These are phyloP conservation scores for Passer montanus DNA, from an alignment of 2,113 vertebrate genomes.

Conservation along the genomic window DNA sequence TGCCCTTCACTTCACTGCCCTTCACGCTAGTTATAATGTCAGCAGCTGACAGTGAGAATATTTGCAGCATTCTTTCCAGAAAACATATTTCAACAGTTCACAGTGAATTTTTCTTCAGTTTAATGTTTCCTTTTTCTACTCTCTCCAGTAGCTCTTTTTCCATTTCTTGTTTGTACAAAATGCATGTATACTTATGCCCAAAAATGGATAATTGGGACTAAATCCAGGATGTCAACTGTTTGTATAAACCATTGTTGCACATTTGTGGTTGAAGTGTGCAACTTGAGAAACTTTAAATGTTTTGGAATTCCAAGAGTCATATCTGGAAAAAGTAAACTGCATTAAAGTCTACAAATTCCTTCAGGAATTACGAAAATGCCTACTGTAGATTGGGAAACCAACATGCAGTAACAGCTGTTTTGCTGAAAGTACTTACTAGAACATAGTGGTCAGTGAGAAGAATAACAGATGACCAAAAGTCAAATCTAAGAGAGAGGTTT, in stretches of 20 bases:
- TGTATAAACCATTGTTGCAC: neutral
- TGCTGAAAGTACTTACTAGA: constrained; percentile 76
- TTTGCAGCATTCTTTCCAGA: neutral
- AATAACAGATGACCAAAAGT: constrained; percentile 86
- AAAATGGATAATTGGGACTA: neutral
- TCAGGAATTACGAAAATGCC: neutral
- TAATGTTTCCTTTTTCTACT: neutral
- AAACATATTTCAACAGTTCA: neutral
- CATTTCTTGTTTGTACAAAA: neutral
- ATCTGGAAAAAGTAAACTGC: neutral
- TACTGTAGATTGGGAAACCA: neutral
- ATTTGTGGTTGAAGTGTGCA: neutral
- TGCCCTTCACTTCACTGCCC: neutral
- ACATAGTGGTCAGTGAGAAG: constrained; percentile 89
- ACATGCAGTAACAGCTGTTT: neutral
- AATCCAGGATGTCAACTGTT: neutral
- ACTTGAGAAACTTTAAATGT: neutral
- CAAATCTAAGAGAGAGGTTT: constrained; percentile 81
- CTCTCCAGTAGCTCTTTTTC: neutral
- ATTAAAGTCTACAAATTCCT: neutral
- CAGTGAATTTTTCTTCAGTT: neutral
- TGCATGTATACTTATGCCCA: neutral
- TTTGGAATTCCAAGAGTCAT: neutral
- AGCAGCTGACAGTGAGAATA: neutral
- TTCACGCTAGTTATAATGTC: neutral